Evolutionary conservation across 1,140 invertebrate species (phyloP).

Genomic region (Rhizoglyphus robini): DNA sequence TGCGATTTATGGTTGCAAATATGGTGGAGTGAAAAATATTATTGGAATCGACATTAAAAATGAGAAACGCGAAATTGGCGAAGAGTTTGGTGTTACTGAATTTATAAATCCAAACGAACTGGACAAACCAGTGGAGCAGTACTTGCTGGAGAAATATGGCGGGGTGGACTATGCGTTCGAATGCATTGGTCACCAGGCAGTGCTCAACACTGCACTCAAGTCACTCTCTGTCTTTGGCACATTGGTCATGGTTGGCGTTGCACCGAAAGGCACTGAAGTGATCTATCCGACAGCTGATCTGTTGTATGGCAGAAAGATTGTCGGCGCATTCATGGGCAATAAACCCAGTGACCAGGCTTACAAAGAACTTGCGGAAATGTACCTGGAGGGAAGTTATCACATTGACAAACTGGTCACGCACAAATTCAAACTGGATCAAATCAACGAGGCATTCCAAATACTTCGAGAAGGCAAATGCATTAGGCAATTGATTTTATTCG

Average conservation of each 20-base stretch:
- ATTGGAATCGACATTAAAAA: slow-evolving; percentile 87
- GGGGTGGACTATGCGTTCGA: slow-evolving; percentile 19
- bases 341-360: slow-evolving; percentile 81
- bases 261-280: background rate
- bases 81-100: slow-evolving; percentile 13
- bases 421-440: slow-evolving; percentile 11
- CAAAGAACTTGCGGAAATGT: slow-evolving; percentile 82
- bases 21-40: slow-evolving; percentile 71
- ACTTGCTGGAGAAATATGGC: slow-evolving; percentile 75
- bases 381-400: slow-evolving; percentile 64
- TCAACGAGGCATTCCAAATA: slow-evolving; percentile 58
- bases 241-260: slow-evolving; percentile 4
- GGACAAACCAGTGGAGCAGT: slow-evolving; percentile 61
- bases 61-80: slow-evolving; percentile 59
- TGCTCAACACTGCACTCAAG: background rate
- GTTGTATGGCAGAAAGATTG: slow-evolving; percentile 85
- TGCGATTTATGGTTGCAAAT: slow-evolving; percentile 52
- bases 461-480: slow-evolving; percentile 30
- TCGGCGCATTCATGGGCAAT: slow-evolving; percentile 80
- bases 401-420: slow-evolving; percentile 52
- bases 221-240: slow-evolving; percentile 54
- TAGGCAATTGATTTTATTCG: slow-evolving; percentile 24
- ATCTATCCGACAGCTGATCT: slow-evolving; percentile 83
- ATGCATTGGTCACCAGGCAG: slow-evolving; percentile 5
- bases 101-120: slow-evolving; percentile 34